Base-by-base conservation (phyloP, 1,140 invertebrate species). In the Neodiprion virginianus region DNA sequence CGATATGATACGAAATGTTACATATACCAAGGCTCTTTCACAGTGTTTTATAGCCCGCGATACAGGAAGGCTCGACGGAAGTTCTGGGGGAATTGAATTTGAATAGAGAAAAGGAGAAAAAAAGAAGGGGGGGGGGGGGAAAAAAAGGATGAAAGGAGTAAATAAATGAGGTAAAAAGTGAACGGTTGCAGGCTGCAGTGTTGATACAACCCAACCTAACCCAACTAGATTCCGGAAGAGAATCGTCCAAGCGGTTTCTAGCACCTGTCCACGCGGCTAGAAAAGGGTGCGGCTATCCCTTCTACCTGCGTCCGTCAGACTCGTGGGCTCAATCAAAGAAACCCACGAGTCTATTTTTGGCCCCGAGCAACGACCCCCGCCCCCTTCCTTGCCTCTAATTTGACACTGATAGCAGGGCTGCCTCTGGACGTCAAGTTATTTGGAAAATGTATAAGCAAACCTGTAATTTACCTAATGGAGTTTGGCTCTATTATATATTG, bases 331-430 rank as follows among this genome's bases (percentile, higher is more conserved):
- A 40, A 40, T 40, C 28, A 40, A 40, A 40, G 28, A 40, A 40
- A 40, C 28, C 28, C 28, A 40, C 28, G 28, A 40, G 28, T 5
- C 28, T 40, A 61, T 11, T 61, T 61, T 61, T 61, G 53, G 53
- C n/a, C 53, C 53, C 11, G 53, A 61, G 53, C 53, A 61, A 61
- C 53, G 53, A 61, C 53, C 53, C 53, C n/a, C 53, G 53, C 53
- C 53, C 53, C 3, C 11, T 40, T 40, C 28, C 28, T 40, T 40
- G 28, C 28, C 28, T 14, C 11, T 61, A 61, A 61, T 61, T 61
- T 61, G 11, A 61, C 11, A 17, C 53, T 61, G 53, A 61, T 17
- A 61, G 11, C n/a, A 40, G 28, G 28, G 28, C 28, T 40, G n/a
- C 11, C 53, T 17, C 53, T 17, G 53, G 53, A 61, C 53, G 53